Base-by-base conservation (phyloP, 2,888 invertebrate species). In the Drosophila mayaguana region DNA sequence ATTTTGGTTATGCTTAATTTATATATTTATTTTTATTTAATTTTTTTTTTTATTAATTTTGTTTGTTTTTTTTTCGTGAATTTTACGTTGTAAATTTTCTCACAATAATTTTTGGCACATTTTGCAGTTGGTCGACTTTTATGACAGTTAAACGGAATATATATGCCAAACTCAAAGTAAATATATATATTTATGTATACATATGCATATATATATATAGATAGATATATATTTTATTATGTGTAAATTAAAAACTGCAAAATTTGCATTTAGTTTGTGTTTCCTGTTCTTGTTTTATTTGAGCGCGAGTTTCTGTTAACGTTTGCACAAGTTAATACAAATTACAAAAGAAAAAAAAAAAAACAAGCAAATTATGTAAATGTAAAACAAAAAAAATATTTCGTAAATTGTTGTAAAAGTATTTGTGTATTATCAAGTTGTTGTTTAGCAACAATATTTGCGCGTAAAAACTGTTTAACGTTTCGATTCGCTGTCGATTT, bases 221-320 rank as follows among this genome's bases (percentile, higher is more conserved):
- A 34, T 2, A 50, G 14, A 50, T 34, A 51, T 50, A 8, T 22
- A 36, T 4, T 50, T 11, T 12, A n/a, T 25, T 40, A 7, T 25
- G 46, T 53, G 46, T 12, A 48, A 56, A 34, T 25, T 22, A 28
- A 48, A 63, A 72, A 56, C 45, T 69, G 69, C 73, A 46, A 20
- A 43, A 48, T 55, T 56, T 40, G 38, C 63, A 73, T 46, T 63
- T 42, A 63, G 59, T 68, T 43, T 48, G n/a, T 61, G 34, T 69
- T 20, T 45, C 25, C 12, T 40, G 22, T 36, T 36, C 20, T 32
- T 55, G 28, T 43, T 55, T 32, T 32, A 9, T 32, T 32, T 55
- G 51, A 67, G 61, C 67, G 69, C 67, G 61, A 50, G 48, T 61
- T 57, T 74, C 28, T 48, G 60, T 56, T 20, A 20, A 48, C 56